Base-by-base conservation (phyloP, 2,113 vertebrate genomes). In the Phylloscopus trochilus region DNA sequence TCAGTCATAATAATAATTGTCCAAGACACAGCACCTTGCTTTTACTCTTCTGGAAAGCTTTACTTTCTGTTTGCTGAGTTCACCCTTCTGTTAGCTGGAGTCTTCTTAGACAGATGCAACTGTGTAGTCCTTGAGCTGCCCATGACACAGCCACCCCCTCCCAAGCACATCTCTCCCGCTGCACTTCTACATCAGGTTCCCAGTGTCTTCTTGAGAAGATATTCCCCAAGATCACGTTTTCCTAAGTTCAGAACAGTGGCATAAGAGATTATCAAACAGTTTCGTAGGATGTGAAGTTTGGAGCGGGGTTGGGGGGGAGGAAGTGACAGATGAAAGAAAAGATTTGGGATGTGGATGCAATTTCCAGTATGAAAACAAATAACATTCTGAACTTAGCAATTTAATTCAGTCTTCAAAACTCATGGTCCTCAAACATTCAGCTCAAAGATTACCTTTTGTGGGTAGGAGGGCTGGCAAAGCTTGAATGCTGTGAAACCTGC, bases 391-490 rank as follows among this genome's bases (percentile, higher is more conserved):
- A 39, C 27, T 64, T 60, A 59, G 46, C 19, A 79, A 87, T 90
- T 78, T 35, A 83, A 70, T 41, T 58, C 14, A 41, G 56, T 72
- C 72, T 87, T 90, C 60, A 51, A 81, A 92, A 81, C 79, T 87
- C 66, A 24, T 3, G 37, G 24, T 55, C 55, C 55, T 79, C 75
- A 53, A 93, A 85, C 35, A 64, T 20, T 49, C 77, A 93, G 78
- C 59, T 90, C 56, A 87, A 94, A 89, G 51, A 49, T 43, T 86
- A 79, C 64, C 60, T 93, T 94, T 68, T 44, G 30, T 63, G 69
- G 90, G 72, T 51, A 91, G 83, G 46, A 96, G n/a, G 51, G 15
- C 68, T 94, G n/a, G 46, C 78, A 94, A 87, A 87, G 56, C 53
- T 43, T 18, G 41, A 81, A 62, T 0, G 1, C 59, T 63, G 63